These are phyloP conservation scores for Acanthornis magna DNA, from an alignment of 2,797 vertebrate genomes.

Conservation along the genomic window DNA sequence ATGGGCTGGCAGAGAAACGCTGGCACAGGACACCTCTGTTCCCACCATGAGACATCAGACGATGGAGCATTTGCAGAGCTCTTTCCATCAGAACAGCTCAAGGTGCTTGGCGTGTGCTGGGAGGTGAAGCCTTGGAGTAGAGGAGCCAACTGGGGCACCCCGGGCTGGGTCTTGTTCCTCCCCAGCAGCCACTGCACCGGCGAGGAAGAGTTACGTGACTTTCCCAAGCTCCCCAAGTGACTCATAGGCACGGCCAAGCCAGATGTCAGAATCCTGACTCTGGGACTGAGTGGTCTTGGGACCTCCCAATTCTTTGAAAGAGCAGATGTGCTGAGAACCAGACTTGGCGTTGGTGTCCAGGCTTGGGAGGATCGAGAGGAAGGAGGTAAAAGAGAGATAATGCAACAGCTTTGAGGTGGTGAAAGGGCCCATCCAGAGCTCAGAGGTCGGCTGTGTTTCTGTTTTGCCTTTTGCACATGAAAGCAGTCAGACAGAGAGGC, in stretches of 20 bases:
- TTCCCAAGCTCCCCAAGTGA: conserved; percentile 41
- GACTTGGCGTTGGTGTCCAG: background rate
- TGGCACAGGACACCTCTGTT: background rate
- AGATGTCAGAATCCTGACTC: conserved; percentile 21
- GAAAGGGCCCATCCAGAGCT: background rate
- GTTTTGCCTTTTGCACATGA: conserved; percentile 11
- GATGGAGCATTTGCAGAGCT: background rate
- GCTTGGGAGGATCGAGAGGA: conserved; percentile 1
- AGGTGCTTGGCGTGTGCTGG: fast-evolving
- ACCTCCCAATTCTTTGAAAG: conserved; percentile 30
- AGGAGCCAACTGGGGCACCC: fast-evolving
- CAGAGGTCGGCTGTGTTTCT: background rate
- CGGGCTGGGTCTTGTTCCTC: fast-evolving
- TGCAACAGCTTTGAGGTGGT: conserved; percentile 25
- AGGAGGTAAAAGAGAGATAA: conserved; percentile 41
- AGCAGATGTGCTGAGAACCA: conserved; percentile 13
- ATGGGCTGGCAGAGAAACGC: background rate
- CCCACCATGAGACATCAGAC: background rate
- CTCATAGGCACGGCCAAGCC: background rate
- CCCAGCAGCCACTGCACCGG: background rate
- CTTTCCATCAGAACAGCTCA: background rate
- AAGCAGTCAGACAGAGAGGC: background rate
- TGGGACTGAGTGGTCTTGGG: background rate
- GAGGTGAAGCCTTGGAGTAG: background rate
- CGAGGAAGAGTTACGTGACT: conserved; percentile 16